Evolutionary conservation across 2,113 vertebrate species (phyloP), one percentile per base, ranked within the genome.

Genomic region (Alectura lathami): DNA sequence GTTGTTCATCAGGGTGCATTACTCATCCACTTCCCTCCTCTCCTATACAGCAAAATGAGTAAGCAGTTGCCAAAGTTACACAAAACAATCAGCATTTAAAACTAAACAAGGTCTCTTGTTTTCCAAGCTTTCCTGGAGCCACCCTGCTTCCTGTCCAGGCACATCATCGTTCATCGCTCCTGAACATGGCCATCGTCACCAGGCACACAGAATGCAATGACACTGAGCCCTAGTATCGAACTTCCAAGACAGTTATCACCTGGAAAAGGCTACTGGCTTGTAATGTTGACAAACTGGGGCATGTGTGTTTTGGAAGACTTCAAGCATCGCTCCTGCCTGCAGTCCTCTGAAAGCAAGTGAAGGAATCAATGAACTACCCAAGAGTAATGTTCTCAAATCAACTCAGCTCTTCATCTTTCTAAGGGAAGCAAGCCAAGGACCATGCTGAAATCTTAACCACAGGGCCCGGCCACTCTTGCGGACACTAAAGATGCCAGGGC

Each of bases 121-220:
- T 82, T 93, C 91, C 93, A 91, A 53, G 77, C 86, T 73, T 96
- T 92, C 89, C 89, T 77, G 53, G n/a, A 63, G 57, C 86, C 82
- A 70, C 73, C 43, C 81, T 78, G 68, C 89, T 94, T 94, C 91
- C 93, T 53, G 67, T 66, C 36, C 66, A 85, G 42, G 66, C 64
- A 86, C 67, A 75, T 85, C 42, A 67, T 23, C 40, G 30, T 87
- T 78, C 79, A 47, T 51, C 9, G 1, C 59, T 88, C 56, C 78
- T 38, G 36, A 85, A 57, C 26, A 13, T 0, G 36, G 53, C 29
- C 64, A 83, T 47, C 62, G 43, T 47, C 62, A 74, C 30, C 36
- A 84, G 57, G 64, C 66, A 64, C 72, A 53, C 3, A 27, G 88
- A 95, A 90, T 56, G n/a, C 42, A 70, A n/a, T 0, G 0, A 42